Conservation (phyloP, 2,113 vertebrate species). For the Ictalurus punctatus region DNA sequence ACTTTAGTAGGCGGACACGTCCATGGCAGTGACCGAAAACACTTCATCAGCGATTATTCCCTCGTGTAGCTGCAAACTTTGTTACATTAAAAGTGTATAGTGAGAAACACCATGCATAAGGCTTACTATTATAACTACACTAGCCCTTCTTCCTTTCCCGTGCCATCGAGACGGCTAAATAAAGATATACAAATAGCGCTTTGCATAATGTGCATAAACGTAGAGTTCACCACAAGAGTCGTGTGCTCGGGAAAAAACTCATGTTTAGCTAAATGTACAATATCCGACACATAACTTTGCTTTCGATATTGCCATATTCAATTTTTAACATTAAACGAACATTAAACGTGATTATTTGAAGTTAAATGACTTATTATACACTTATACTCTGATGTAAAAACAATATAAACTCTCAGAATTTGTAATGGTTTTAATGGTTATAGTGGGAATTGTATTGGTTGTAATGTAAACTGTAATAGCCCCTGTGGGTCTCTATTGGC, state of each 20-base stretch:
- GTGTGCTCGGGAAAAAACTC: background rate
- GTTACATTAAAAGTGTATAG: too few relatives aligned
- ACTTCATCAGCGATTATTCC: background rate
- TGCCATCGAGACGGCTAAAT: background rate
- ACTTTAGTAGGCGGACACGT: background rate
- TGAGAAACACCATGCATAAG: background rate
- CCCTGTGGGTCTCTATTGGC: too few relatives aligned
- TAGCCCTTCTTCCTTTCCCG: background rate
- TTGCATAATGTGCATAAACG: background rate
- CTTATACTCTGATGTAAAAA: background rate
- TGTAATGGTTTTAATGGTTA: too few relatives aligned
- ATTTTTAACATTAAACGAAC: background rate
- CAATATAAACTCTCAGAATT: too few relatives aligned
- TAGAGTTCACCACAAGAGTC: background rate
- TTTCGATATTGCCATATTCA: background rate
- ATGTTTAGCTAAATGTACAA: background rate
- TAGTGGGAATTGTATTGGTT: too few relatives aligned
- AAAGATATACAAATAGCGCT: background rate
- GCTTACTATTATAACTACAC: background rate
- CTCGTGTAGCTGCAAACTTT: background rate
- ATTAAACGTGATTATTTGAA: background rate
- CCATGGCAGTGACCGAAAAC: background rate
- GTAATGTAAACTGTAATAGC: too few relatives aligned
- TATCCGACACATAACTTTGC: background rate
- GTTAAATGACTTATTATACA: background rate